Evolutionary conservation across 1,140 invertebrate species (phyloP).

Genomic region (Leptinotarsa lineolata): DNA sequence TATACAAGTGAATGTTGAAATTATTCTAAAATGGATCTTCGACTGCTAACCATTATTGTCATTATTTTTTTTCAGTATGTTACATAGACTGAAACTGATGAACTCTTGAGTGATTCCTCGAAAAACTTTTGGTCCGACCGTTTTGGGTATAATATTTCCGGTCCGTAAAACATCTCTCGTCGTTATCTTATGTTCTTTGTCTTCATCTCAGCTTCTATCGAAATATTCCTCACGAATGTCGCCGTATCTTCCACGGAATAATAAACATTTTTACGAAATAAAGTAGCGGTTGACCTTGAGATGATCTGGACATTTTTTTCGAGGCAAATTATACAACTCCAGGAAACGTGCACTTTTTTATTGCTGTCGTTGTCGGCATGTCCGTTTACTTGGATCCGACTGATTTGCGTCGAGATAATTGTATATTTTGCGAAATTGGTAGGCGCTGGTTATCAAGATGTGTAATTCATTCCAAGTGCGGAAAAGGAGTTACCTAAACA

Average conservation of each 20-base stretch:
- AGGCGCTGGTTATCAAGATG: neutral
- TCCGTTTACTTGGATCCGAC: conserved; percentile 9
- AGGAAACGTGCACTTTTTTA: conserved; percentile 4
- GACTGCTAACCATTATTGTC: too few relatives aligned
- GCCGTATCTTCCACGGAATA: conserved; percentile 13
- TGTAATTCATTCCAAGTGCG: too few relatives aligned
- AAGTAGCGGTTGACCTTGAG: conserved; percentile 15
- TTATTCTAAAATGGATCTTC: too few relatives aligned
- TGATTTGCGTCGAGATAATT: conserved; percentile 18
- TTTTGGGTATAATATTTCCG: too few relatives aligned
- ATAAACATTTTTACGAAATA: conserved; percentile 13
- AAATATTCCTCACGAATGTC: conserved; percentile 8
- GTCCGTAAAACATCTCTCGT: neutral
- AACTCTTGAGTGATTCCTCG: too few relatives aligned
- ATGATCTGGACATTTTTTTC: conserved; percentile 7
- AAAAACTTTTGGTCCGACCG: too few relatives aligned
- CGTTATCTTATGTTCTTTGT: neutral
- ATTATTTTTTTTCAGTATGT: too few relatives aligned
- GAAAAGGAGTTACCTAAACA: too few relatives aligned
- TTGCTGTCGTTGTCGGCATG: conserved; percentile 6
- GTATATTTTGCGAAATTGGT: conserved; percentile 9
- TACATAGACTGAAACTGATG: too few relatives aligned
- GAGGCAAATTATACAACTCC: neutral
- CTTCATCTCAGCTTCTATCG: neutral
- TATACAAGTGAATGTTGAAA: too few relatives aligned